Conservation (phyloP, 2,888 invertebrate genomes). For the Pristionchus exspectatus region DNA sequence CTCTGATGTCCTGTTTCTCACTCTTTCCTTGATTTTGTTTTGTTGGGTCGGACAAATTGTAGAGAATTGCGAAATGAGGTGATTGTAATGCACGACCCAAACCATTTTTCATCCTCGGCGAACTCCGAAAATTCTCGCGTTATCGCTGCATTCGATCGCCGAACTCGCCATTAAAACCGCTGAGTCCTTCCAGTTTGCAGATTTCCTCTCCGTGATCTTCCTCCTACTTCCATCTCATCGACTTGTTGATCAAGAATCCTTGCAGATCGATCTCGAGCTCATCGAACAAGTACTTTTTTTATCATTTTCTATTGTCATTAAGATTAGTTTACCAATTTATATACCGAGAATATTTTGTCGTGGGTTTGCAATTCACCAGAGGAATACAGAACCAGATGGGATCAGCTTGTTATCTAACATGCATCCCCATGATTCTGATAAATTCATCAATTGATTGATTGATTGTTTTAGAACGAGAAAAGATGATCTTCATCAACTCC, state of each 20-base stretch:
- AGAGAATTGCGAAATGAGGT: too few species aligned
- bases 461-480: neutral
- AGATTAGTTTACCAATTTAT: too few species aligned
- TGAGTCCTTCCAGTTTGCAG: neutral
- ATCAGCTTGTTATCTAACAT: too few species aligned
- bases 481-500: conserved; percentile 56
- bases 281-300: neutral
- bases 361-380: too few species aligned
- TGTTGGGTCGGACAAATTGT: too few species aligned
- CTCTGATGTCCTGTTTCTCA: neutral
- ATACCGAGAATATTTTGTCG: too few species aligned
- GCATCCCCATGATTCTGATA: too few species aligned
- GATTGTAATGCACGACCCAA: too few species aligned
- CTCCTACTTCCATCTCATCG: neutral
- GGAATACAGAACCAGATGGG: too few species aligned
- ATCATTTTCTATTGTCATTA: too few species aligned
- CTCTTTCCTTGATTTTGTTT: neutral
- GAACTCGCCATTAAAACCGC: neutral
- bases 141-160: neutral
- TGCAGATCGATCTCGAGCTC: neutral
- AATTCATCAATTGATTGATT: too few species aligned
- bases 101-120: neutral
- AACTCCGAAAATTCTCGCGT: neutral
- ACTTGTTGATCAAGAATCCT: too few species aligned
- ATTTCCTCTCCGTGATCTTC: neutral